Evolutionary conservation across 2,888 invertebrate genomes (phyloP), one percentile per base, ranked within the genome.

Genomic region (Formica aserva): DNA sequence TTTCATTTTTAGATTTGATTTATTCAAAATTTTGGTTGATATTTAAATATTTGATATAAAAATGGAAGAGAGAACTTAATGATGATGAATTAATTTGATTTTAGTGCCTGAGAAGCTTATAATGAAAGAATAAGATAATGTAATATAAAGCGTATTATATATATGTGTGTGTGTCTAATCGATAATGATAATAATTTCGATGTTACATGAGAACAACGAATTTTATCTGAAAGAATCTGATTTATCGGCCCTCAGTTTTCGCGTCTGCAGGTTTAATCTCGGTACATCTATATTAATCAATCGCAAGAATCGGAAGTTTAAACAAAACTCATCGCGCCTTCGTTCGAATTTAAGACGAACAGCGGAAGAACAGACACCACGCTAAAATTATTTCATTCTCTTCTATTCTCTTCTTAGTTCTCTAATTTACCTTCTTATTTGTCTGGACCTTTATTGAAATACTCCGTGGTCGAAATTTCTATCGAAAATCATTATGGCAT

Each of bases 371-470:
- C 32, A 38, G 57, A 69, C 29, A 3, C 32, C 57, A 5, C 32
- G 57, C 18, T 32, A 32, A 29, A 57, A 69, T 32, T 69, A 60
- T 69, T 78, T 15, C 57, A 32, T 69, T 69, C 78, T 69, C 29
- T 52, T 5, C 11, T 2, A 18, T 38, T 26, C n/a, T 41, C 32
- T 60, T 18, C 18, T 57, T 45, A 57, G 60, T 69, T 45, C 60
- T 38, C 32, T 32, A 78, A 45, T 78, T 78, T 45, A 57, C 60
- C 9, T 60, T 32, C 57, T 69, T 45, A 67, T 57, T 57, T 38
- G 57, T 69, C 57, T 45, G 78, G 32, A 69, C 69, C 45, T 69
- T 69, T 78, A 67, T 67, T 78, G 60, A 60, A 69, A 55, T 57
- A 22, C 3, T 32, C 18, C 18, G 22, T 11, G 66, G 8, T 15